A percentile compares a stretch with the other conserved stretches of the same genome.
Conservation (phyloP, 2,113 vertebrate genomes). For the Lophotis ruficrista region DNA sequence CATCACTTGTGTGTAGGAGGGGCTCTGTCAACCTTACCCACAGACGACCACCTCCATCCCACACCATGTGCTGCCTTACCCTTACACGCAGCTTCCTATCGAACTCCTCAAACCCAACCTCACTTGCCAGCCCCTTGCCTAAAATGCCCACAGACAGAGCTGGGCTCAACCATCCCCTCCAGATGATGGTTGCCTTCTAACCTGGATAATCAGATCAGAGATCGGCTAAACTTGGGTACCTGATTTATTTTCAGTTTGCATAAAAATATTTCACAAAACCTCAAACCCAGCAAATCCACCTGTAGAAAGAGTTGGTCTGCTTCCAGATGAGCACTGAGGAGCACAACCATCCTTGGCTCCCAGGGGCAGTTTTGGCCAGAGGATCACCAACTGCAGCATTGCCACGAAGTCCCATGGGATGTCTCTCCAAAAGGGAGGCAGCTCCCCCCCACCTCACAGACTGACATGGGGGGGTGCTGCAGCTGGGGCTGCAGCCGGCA, state of each 20-base stretch:
- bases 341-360: background rate
- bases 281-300: background rate
- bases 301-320: background rate
- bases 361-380: rapidly evolving
- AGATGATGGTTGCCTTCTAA: background rate
- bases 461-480: background rate
- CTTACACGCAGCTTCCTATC: background rate
- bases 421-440: background rate
- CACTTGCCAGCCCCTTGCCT: background rate
- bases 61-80: background rate
- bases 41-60: background rate
- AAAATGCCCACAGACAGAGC: background rate
- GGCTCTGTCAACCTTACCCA: background rate
- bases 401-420: rapidly evolving
- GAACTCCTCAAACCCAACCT: background rate
- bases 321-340: background rate
- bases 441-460: background rate
- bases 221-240: background rate
- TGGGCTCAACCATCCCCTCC: background rate
- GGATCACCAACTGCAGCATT: background rate
- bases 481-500: background rate
- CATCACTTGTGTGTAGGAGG: background rate
- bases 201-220: background rate
- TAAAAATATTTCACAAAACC: background rate
- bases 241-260: background rate